Evolutionary conservation across 2,797 vertebrate genomes (phyloP).

Genomic region (Xenops minutus): DNA sequence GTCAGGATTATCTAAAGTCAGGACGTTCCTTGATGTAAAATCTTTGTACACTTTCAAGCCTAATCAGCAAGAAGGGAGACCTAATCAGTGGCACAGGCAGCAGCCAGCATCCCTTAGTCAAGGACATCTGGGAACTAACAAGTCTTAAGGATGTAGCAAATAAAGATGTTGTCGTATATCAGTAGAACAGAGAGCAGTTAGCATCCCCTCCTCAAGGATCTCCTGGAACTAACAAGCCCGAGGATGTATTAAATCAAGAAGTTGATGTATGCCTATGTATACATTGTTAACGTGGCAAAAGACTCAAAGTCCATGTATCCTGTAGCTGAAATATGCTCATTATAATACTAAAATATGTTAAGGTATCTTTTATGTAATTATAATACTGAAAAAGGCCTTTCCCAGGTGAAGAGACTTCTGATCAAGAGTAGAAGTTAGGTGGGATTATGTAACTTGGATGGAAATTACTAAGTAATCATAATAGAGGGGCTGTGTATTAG

Average conservation of each 20-base stretch:
- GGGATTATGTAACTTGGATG: rapidly evolving
- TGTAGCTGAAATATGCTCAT: background rate
- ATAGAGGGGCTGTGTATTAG: background rate
- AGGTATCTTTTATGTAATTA: background rate
- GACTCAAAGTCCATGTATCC: background rate
- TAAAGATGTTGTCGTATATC: background rate
- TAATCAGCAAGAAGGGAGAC: background rate
- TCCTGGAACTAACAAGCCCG: background rate
- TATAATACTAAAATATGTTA: background rate
- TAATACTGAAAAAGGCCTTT: background rate
- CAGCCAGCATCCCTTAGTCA: background rate
- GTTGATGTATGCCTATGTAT: background rate
- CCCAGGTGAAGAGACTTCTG: background rate
- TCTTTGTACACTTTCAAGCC: background rate
- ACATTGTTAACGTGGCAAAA: background rate
- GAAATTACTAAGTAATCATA: rapidly evolving
- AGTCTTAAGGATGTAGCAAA: background rate
- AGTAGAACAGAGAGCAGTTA: background rate
- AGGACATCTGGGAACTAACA: background rate
- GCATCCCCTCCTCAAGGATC: background rate
- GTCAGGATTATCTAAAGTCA: background rate
- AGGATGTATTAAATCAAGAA: background rate
- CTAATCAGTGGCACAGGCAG: background rate
- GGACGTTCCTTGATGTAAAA: background rate
- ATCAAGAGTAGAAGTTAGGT: background rate